These are phyloP conservation scores for Platycheirus albimanus DNA, from an alignment of 2,888 invertebrate genomes.

Conservation along the genomic window DNA sequence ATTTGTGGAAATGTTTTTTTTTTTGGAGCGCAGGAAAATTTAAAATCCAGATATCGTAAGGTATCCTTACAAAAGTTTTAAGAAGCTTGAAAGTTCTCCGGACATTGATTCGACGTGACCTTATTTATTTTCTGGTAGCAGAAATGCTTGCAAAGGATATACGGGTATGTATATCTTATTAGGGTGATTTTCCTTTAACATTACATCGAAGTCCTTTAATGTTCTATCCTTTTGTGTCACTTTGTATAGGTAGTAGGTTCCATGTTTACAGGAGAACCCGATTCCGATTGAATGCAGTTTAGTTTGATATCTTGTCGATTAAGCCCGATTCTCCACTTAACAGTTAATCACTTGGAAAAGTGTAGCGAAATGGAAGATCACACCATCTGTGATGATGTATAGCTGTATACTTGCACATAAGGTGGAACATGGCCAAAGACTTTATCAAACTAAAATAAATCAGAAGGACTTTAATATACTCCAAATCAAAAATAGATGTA, in stretches of 20 bases:
- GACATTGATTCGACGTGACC: constrained; percentile 7
- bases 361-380: constrained; percentile 66
- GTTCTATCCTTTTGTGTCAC: constrained; percentile 19
- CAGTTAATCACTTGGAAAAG: constrained; percentile 72
- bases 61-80: background rate
- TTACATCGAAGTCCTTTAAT: constrained; percentile 34
- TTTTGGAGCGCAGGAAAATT: background rate
- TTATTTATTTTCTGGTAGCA: constrained; percentile 6
- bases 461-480: constrained; percentile 26
- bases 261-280: constrained; percentile 12
- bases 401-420: constrained; percentile 5
- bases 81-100: background rate
- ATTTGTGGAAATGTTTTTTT: background rate
- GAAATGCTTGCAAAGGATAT: constrained; percentile 26
- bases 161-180: too few relatives aligned
- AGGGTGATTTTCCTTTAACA: constrained; percentile 20
- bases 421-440: constrained; percentile 14
- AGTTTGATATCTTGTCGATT: constrained; percentile 60
- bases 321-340: constrained; percentile 49
- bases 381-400: constrained; percentile 44
- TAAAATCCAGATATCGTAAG: background rate
- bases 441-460: constrained; percentile 53
- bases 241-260: too few relatives aligned
- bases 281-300: constrained; percentile 58
- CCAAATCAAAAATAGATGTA: background rate